Evolutionary conservation across 2,113 vertebrate genomes (phyloP).

Genomic region (Chamaea fasciata): DNA sequence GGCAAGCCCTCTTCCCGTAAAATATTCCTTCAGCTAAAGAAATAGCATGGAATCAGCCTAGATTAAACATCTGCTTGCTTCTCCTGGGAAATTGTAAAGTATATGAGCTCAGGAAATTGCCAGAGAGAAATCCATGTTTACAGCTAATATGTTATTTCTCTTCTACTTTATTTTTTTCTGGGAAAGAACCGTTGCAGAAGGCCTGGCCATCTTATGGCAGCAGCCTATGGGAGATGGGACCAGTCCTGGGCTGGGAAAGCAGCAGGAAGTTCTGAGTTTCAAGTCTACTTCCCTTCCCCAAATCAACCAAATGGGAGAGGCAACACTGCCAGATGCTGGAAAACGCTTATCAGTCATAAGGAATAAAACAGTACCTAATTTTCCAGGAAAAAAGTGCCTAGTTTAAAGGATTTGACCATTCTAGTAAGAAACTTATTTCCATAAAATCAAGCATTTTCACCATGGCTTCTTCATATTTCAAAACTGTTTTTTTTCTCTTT

Average conservation of each 20-base stretch:
- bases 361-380: background rate
- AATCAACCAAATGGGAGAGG: background rate
- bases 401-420: background rate
- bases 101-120: background rate
- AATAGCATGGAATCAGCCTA: background rate
- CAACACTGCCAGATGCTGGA: background rate
- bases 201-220: background rate
- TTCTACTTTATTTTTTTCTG: background rate
- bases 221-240: background rate
- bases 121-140: background rate
- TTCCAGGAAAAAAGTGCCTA: background rate
- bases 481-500: background rate
- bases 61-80: conserved; percentile 1
- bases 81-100: background rate
- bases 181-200: background rate
- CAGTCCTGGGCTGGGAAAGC: background rate
- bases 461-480: background rate
- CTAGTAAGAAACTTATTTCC: background rate
- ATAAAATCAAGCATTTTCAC: background rate
- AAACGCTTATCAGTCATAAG: background rate
- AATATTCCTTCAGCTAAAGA: background rate
- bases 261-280: background rate
- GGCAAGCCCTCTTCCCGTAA: background rate
- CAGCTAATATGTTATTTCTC: background rate
- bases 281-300: background rate